These are phyloP conservation scores for Altica lythri DNA, from an alignment of 2,888 invertebrate species.

Conservation along the genomic window DNA sequence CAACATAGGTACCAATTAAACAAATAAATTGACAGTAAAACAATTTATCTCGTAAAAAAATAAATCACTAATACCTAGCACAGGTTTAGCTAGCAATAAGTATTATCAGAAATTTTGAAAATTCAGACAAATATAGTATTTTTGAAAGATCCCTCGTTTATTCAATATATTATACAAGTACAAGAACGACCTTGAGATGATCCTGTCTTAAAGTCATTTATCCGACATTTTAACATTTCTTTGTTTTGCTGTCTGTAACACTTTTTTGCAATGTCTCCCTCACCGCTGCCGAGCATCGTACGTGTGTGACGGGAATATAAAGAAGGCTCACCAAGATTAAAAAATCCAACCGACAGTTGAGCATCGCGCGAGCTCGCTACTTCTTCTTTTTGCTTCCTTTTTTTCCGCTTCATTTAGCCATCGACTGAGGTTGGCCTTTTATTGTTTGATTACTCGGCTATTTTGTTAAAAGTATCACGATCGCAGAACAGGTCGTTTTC, in stretches of 20 bases:
- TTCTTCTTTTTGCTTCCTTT: conserved; percentile 26
- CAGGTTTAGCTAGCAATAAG: no score
- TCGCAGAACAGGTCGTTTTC: conserved; percentile 15
- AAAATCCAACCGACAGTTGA: conserved; percentile 34
- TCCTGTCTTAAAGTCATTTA: conserved; percentile 45
- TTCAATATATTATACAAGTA: not conserved
- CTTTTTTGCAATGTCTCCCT: conserved; percentile 44
- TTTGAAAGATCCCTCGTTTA: conserved; percentile 9
- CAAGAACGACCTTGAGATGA: conserved; percentile 39
- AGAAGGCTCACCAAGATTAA: conserved; percentile 34
- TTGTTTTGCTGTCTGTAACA: conserved; percentile 49
- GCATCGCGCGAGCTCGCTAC: conserved; percentile 32
- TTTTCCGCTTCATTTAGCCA: conserved; percentile 41
- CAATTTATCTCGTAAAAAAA: no score
- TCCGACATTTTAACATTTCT: conserved; percentile 44
- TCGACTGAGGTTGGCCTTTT: conserved; percentile 40
- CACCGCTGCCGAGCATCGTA: conserved; percentile 33
- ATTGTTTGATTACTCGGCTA: conserved; percentile 44
- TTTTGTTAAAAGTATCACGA: conserved; percentile 36
- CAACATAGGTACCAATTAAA: no score
- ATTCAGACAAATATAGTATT: no score
- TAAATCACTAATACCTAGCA: no score
- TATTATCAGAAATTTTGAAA: no score
- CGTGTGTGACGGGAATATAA: conserved; percentile 44
- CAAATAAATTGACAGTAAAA: no score